Percentiles rank a stretch among this genome's conserved stretches.
Conservation (phyloP, 1,140 invertebrate genomes). For the Contarinia nasturtii region DNA sequence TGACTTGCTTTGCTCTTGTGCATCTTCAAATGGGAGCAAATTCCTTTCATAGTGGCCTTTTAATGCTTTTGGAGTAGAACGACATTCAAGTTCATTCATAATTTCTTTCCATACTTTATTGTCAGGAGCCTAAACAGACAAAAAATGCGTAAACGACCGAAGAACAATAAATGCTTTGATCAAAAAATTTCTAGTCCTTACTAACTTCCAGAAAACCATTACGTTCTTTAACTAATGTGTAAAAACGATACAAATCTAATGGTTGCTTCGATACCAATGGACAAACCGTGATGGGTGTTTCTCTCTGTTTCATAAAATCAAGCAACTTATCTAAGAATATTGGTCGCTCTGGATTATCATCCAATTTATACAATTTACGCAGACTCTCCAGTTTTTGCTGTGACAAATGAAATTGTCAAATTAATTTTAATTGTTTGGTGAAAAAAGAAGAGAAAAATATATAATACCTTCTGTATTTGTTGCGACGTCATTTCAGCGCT, state of each 20-base stretch:
- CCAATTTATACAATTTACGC: conserved; percentile 90
- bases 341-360: conserved; percentile 77
- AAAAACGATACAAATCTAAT: conserved; percentile 90
- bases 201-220: conserved; percentile 94
- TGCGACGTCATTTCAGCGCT: conserved; percentile 4
- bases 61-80: conserved; percentile 88
- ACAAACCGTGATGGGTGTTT: conserved; percentile 81
- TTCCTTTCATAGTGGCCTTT: conserved; percentile 96
- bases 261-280: conserved; percentile 96
- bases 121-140: conserved; percentile 65
- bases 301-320: conserved; percentile 81
- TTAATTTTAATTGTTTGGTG: too few species aligned
- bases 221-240: conserved; percentile 83
- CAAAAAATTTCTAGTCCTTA: too few species aligned
- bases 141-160: neutral
- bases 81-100: conserved; percentile 77
- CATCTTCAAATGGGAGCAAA: conserved; percentile 81
- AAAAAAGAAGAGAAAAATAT: neutral
- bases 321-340: conserved; percentile 83
- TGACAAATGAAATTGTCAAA: too few species aligned
- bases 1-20: too few species aligned
- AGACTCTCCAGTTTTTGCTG: conserved; percentile 73
- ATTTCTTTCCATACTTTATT: conserved; percentile 98
- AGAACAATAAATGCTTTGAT: too few species aligned
- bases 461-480: neutral